A percentile compares a stretch with the other conserved stretches of the same genome.
phyloP scores from a whole-genome alignment of 2,113 vertebrate genomes.

The Glareola pratincola region DNA sequence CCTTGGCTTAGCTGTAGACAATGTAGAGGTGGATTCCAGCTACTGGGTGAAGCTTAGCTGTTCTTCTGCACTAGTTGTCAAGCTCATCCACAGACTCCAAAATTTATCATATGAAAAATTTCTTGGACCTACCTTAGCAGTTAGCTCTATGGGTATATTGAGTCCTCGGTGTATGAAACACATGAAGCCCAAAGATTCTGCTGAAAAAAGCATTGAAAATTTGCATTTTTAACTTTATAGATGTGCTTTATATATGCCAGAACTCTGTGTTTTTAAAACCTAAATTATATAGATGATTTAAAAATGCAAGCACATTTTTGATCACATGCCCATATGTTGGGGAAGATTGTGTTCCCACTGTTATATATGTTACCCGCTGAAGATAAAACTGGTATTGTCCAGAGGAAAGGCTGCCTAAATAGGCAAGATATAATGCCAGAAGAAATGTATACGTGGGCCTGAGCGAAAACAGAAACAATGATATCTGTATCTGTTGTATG shows the following conservation, averaged over 20 bases:
- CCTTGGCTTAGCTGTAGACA: background rate
- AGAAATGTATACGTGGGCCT: background rate
- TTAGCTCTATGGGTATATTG: background rate
- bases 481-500: background rate
- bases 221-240: background rate
- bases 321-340: background rate
- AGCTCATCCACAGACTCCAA: background rate
- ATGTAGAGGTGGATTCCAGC: background rate
- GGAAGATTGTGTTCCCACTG: background rate
- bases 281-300: background rate
- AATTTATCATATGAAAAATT: background rate
- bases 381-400: background rate
- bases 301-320: background rate
- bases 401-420: background rate
- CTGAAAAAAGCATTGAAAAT: background rate
- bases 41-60: background rate
- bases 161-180: background rate
- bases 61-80: background rate
- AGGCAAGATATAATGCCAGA: background rate
- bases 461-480: background rate
- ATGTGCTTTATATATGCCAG: background rate
- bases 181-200: background rate
- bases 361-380: background rate
- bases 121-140: accelerated
- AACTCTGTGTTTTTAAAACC: background rate